A percentile compares a stretch with the other conserved stretches of the same genome.
phyloP scores from a whole-genome alignment of 2,797 vertebrate genomes.

The Lutjanus argentimaculatus region DNA sequence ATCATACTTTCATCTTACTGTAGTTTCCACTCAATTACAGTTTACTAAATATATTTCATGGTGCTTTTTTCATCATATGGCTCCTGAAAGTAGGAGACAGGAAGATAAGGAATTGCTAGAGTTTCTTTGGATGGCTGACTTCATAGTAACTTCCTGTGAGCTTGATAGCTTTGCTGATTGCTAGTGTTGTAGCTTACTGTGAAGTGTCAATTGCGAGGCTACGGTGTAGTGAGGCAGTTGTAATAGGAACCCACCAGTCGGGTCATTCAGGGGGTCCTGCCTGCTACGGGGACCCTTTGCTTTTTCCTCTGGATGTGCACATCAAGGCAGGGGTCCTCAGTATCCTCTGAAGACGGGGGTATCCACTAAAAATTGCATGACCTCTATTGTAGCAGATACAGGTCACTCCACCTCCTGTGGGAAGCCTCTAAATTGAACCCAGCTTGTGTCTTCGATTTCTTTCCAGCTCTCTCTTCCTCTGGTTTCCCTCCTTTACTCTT shows the following conservation, averaged over 20 bases:
- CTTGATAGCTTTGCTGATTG: conserved; percentile 81
- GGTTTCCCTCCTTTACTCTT: conserved; percentile 77
- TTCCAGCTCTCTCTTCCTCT: conserved; percentile 76
- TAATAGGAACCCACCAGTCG: conserved; percentile 83
- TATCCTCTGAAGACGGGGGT: conserved; percentile 83
- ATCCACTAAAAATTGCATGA: conserved; percentile 87
- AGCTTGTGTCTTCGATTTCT: conserved; percentile 88
- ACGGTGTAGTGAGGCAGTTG: conserved; percentile 75
- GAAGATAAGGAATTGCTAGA: conserved; percentile 59
- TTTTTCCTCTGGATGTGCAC: conserved; percentile 81
- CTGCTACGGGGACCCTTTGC: conserved; percentile 82
- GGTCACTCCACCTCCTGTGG: conserved; percentile 88
- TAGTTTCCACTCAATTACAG: conserved; percentile 60
- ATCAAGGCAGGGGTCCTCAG: conserved; percentile 81
- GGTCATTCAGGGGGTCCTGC: conserved; percentile 82
- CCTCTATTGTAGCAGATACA: conserved; percentile 87
- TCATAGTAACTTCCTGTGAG: conserved; percentile 77
- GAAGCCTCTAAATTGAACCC: conserved; percentile 89
- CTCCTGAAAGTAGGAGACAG: conserved; percentile 55
- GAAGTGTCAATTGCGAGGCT: conserved; percentile 78
- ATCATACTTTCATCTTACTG: conserved; percentile 59
- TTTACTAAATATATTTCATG: conserved; percentile 60
- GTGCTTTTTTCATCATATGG: conserved; percentile 53
- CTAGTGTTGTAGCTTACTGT: conserved; percentile 73
- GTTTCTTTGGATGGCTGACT: conserved; percentile 79